Evolutionary conservation across 2,797 vertebrate species (phyloP).

Genomic region (Loriculus beryllinus): DNA sequence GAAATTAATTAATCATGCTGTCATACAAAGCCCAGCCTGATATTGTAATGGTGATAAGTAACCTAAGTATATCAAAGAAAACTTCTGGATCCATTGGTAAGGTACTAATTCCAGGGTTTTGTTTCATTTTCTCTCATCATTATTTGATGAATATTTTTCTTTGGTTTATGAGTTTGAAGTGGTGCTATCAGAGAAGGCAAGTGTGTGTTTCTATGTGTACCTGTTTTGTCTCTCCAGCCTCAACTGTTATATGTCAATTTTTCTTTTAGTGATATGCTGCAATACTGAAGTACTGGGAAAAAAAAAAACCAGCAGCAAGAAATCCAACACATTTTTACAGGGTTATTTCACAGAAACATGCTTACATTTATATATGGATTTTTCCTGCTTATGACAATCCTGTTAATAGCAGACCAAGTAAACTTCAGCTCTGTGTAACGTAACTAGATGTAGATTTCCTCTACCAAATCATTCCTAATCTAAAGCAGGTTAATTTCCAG

Average conservation of each 20-base stretch:
- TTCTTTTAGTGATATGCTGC: not conserved
- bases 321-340: not conserved
- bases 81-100: not conserved
- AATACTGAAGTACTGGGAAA: not conserved
- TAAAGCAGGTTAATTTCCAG: constrained; percentile 48
- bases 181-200: not conserved
- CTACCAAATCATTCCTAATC: not conserved
- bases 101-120: not conserved
- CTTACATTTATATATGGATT: not conserved
- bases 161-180: not conserved
- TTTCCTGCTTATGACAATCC: not conserved
- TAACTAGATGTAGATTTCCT: not conserved
- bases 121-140: rapidly evolving
- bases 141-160: not conserved
- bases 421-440: not conserved
- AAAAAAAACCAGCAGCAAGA: not conserved
- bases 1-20: not conserved
- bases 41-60: not conserved
- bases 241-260: not conserved
- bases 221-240: not conserved
- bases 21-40: not conserved
- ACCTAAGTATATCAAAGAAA: not conserved
- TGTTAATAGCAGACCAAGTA: constrained; percentile 1
- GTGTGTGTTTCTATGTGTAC: not conserved
- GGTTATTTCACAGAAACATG: not conserved